phyloP scores from a whole-genome alignment of 2,797 vertebrate genomes.

The Notolepis coatsorum region DNA sequence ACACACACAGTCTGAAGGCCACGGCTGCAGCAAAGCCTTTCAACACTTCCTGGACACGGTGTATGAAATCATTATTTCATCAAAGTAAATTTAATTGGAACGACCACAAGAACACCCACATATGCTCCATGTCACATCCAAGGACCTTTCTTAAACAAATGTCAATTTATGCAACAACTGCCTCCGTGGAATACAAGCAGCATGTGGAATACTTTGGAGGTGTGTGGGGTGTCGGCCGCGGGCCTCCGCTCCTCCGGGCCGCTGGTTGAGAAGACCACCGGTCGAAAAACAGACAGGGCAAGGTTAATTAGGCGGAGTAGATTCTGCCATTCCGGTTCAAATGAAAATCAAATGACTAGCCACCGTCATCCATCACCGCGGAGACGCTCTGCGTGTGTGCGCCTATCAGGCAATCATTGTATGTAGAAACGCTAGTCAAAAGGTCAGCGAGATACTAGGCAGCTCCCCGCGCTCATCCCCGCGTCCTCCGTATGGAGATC shows the following conservation, averaged over 20 bases:
- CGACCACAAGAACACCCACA: background rate
- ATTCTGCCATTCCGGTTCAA: conserved; percentile 69
- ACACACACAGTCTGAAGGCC: too few relatives aligned
- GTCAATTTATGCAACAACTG: conserved; percentile 23
- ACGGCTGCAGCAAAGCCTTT: background rate
- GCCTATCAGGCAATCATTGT: conserved; percentile 52
- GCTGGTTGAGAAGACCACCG: conserved; percentile 56
- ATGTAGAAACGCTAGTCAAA: conserved; percentile 59
- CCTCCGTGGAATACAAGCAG: conserved; percentile 29
- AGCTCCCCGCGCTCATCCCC: conserved; percentile 42
- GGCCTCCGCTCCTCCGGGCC: conserved; percentile 33
- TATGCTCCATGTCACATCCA: too few relatives aligned
- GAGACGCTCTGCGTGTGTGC: conserved; percentile 31
- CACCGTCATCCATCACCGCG: conserved; percentile 73
- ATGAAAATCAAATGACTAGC: conserved; percentile 74
- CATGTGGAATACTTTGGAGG: conserved; percentile 41
- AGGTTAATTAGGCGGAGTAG: conserved; percentile 77
- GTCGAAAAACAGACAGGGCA: conserved; percentile 67
- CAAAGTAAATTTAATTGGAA: background rate
- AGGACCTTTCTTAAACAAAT: conserved; percentile 27
- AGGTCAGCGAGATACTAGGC: conserved; percentile 62
- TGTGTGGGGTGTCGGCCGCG: conserved; percentile 14
- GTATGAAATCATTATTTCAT: background rate
- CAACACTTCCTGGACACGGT: background rate
- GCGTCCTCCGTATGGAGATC: conserved; percentile 55